Evolutionary conservation across 1,140 invertebrate genomes (phyloP).

Genomic region (Plectus sambesii): DNA sequence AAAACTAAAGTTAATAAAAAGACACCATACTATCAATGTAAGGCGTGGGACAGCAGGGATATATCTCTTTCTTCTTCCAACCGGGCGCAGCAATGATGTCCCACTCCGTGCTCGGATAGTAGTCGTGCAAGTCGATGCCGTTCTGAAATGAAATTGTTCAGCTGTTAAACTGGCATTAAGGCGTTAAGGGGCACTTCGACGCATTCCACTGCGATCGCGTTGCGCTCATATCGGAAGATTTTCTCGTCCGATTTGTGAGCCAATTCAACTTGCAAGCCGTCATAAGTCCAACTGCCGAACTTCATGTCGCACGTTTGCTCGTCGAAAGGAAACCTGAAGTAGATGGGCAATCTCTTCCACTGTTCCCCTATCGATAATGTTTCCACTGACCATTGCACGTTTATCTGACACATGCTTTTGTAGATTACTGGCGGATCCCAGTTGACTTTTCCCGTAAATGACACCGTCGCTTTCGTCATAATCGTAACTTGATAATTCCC

Average conservation of each 20-base stretch:
- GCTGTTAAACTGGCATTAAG: background rate
- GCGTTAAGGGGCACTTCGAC: background rate
- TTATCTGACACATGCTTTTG: conserved; percentile 85
- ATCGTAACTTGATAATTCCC: conserved; percentile 53
- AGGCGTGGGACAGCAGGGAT: conserved; percentile 63
- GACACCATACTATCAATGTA: conserved; percentile 76
- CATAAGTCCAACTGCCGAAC: conserved; percentile 95
- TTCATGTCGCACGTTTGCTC: conserved; percentile 85
- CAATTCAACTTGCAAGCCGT: conserved; percentile 32
- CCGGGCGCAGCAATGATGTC: conserved; percentile 94
- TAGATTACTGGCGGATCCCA: conserved; percentile 98
- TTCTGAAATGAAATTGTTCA: conserved; percentile 55
- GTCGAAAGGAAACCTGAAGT: conserved; percentile 61
- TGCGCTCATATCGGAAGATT: conserved; percentile 32
- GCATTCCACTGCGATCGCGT: conserved; percentile 32
- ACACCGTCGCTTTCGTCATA: conserved; percentile 51
- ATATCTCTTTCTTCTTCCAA: conserved; percentile 73
- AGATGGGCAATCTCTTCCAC: background rate
- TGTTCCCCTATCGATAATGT: background rate
- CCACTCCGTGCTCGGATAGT: conserved; percentile 97
- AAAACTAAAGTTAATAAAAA: too few species aligned
- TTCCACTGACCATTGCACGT: conserved; percentile 75
- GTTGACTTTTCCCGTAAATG: conserved; percentile 74
- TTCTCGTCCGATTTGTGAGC: conserved; percentile 30
- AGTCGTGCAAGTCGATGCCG: conserved; percentile 84